Evolutionary conservation across 2,113 vertebrate species (phyloP), one percentile per base, ranked within the genome.

Genomic region (Coregonus clupeaformis): DNA sequence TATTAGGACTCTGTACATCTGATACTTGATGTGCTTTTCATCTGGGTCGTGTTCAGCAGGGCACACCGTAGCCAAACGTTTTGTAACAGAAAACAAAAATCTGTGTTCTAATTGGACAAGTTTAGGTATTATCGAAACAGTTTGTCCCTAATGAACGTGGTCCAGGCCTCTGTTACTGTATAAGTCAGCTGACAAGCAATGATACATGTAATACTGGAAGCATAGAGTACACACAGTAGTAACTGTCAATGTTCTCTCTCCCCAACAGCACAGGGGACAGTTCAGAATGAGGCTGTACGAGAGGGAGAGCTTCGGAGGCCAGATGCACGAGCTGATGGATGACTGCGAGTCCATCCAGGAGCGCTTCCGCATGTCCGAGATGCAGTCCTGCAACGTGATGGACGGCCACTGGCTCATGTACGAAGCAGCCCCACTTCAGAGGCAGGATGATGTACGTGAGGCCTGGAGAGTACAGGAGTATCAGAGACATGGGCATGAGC

Each of bases 331-430:
- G 70, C 78, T 86, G 59, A 76, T 64, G 71, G 77, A 83, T 4
- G 85, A 89, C 55, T 89, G 87, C n/a, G 88, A 92, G 60, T 89
- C 86, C 2, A 78, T 93, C 18, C 80, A 72, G 80, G 91, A 92
- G 2, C 86, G 88, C 12, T 89, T 77, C 73, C 74, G 42, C 27
- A 89, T 92, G 83, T 86, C 87, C 1, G 90, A 93, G 77, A 89
- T 87, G 59, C 91, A 91, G 84, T 92, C 92, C 55, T 90, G 90
- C 88, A 88, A 90, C 18, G 90, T 92, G 76, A 84, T 85, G 85
- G 91, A 93, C 0, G 92, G 92, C 59, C 88, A 92, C 80, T 93
- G 92, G 92, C 79, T 90, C 75, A 85, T 92, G 80, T 92, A 89
- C 6, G 91, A n/a, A 93, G 73, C 89, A 89, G 74, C 82, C 89